Percentiles rank a stretch among this genome's conserved stretches.
These are phyloP conservation scores for Crocidura indochinensis DNA, from an alignment of 2,797 vertebrate genomes.

Conservation along the genomic window DNA sequence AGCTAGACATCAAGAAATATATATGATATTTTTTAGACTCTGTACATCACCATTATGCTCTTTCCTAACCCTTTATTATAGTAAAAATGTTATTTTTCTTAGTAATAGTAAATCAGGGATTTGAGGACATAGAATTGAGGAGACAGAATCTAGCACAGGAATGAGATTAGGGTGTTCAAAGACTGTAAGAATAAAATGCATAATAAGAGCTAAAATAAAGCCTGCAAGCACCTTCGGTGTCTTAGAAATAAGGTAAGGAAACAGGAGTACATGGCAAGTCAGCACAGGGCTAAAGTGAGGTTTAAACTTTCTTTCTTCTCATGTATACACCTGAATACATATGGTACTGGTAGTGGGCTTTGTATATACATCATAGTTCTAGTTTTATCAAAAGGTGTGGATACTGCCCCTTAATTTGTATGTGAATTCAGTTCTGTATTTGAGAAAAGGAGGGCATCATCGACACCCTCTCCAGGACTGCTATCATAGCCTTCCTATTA, in stretches of 20 bases:
- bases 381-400: background rate
- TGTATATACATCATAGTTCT: background rate
- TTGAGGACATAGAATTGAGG: background rate
- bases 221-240: background rate
- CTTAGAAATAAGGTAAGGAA: background rate
- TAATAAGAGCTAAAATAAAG: background rate
- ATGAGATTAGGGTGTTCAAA: background rate
- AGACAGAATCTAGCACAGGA: background rate
- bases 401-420: background rate
- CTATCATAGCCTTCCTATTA: background rate
- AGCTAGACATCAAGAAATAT: background rate
- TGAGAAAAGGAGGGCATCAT: background rate
- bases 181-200: background rate
- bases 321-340: too few relatives aligned
- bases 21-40: conserved; percentile 1
- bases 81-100: conserved; percentile 1
- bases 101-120: background rate
- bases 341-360: background rate
- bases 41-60: background rate
- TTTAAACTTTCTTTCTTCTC: too few relatives aligned
- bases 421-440: background rate
- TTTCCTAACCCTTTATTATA: conserved; percentile 13
- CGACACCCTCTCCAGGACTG: background rate
- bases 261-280: background rate
- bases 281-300: background rate